These are phyloP conservation scores for Drosophila rubida DNA, from an alignment of 2,888 invertebrate species.

Conservation along the genomic window DNA sequence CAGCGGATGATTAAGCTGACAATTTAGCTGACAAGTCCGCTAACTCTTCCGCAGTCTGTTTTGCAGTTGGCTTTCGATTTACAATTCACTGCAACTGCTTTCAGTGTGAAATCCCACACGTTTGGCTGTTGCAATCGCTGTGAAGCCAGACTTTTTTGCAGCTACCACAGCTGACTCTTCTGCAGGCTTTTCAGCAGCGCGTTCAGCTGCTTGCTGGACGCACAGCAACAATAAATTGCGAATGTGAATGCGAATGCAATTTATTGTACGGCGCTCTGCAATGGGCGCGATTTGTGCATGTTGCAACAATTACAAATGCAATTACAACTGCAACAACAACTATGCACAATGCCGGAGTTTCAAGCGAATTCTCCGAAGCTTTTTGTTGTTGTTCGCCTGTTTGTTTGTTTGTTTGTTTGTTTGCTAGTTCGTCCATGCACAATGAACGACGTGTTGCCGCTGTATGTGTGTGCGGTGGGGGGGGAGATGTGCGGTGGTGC, in stretches of 20 bases:
- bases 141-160: too few species aligned
- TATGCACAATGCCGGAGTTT: constrained; percentile 23
- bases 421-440: constrained; percentile 16
- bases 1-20: too few species aligned
- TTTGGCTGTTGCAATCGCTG: too few species aligned
- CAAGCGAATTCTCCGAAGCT: background rate
- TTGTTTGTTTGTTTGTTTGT: background rate
- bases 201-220: background rate
- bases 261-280: background rate
- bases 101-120: too few species aligned
- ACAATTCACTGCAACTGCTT: too few species aligned
- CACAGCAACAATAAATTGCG: too few species aligned
- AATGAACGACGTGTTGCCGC: constrained; percentile 9
- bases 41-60: too few species aligned
- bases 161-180: background rate
- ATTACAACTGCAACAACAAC: background rate
- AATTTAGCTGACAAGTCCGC: too few species aligned
- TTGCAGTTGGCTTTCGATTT: too few species aligned
- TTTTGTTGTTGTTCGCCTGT: background rate
- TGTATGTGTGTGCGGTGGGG: constrained; percentile 9
- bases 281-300: constrained; percentile 1
- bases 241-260: background rate
- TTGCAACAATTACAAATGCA: constrained; percentile 5
- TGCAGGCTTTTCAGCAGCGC: background rate
- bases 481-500: constrained; percentile 11